A percentile compares a stretch with the other conserved stretches of the same genome.
phyloP scores from a whole-genome alignment of 2,797 vertebrate genomes.

The Tadarida brasiliensis region DNA sequence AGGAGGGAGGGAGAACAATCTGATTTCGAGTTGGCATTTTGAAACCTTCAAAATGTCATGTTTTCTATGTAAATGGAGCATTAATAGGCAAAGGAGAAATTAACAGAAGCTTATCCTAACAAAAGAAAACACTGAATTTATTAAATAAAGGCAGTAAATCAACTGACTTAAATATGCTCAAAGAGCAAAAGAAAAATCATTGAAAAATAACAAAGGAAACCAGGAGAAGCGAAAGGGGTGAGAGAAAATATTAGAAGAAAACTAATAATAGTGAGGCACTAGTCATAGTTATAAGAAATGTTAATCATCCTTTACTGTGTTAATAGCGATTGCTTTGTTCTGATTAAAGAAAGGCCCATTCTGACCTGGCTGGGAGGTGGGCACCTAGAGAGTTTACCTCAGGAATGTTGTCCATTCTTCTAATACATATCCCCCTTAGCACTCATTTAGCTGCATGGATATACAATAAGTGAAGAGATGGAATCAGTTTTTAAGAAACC shows the following conservation, averaged over 20 bases:
- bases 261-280: no score
- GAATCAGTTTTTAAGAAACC: background rate
- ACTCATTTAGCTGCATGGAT: background rate
- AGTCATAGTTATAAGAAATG: no score
- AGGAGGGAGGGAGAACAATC: background rate
- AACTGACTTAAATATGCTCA: background rate
- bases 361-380: no score
- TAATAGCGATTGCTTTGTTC: no score
- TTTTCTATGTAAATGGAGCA: background rate
- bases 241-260: no score
- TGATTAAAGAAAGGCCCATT: no score
- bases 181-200: background rate
- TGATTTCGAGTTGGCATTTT: background rate
- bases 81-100: background rate
- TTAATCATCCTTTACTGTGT: no score
- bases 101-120: background rate
- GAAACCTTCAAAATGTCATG: background rate
- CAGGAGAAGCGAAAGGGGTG: background rate
- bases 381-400: no score
- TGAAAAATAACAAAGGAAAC: background rate
- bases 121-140: background rate
- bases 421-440: no score
- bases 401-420: no score
- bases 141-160: background rate
- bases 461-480: background rate